phyloP scores from a whole-genome alignment of 2,113 vertebrate genomes.

The Manacus vitellinus region DNA sequence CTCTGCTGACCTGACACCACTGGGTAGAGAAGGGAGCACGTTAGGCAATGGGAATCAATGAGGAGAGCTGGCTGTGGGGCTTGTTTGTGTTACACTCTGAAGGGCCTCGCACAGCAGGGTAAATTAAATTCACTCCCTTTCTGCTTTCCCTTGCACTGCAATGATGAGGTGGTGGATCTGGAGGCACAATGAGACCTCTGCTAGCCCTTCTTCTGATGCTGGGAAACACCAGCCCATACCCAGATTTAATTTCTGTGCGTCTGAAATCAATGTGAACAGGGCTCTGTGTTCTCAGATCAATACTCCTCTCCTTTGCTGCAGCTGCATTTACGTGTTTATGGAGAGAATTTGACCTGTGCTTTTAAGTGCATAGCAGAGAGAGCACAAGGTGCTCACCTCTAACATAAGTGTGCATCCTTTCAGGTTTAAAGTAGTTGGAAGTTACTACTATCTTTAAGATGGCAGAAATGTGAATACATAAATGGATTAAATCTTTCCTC shows the following conservation, averaged over 20 bases:
- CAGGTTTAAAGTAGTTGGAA: not conserved
- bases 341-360: not conserved
- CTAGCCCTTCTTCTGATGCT: not conserved
- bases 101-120: accelerated
- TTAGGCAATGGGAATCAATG: not conserved
- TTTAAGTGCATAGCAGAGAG: not conserved
- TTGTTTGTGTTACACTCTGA: not conserved
- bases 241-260: not conserved
- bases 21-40: not conserved
- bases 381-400: not conserved
- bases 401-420: not conserved
- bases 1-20: not conserved
- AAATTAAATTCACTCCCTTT: not conserved
- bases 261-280: not conserved
- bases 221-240: not conserved
- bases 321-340: not conserved
- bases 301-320: not conserved
- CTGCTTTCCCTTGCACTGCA: not conserved
- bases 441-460: not conserved
- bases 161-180: not conserved
- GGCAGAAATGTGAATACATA: not conserved
- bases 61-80: not conserved
- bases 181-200: not conserved
- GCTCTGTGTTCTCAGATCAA: not conserved
- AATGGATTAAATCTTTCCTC: not conserved